Base-by-base conservation (phyloP, 2,888 invertebrate genomes). In the Amblyjoppa fuscipennis region DNA sequence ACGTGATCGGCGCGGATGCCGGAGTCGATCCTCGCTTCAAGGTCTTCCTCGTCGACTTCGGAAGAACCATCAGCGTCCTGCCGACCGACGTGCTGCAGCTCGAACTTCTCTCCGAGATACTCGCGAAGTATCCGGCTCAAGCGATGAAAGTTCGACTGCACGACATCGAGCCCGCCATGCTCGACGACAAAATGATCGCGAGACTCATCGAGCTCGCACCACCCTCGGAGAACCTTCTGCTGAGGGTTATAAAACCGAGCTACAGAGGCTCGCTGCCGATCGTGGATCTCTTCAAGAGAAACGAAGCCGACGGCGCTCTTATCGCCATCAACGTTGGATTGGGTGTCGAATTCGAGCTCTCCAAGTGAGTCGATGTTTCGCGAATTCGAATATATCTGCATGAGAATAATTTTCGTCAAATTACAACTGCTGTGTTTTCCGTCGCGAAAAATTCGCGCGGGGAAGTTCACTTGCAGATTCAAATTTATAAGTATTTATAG, bases 301-400 rank as follows among this genome's bases (percentile, higher is more conserved):
- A 96, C 75, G 95, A 95, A 84, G 95, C 96, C 20, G 96, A 95
- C 88, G 96, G 96, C 90, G 95, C 96, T 49, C 94, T 97, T 85
- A 96, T 96, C 89, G 97, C 96, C 81, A 96, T 98, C 84, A 97
- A 97, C 93, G 96, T 96, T 90, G 96, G 96, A 16, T 95, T 97
- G 68, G 94, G 95, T 51, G 94, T 96, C 90, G 96, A 97, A 90
- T 95, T 95, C 88, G 96, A 96, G 85, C 92, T 95, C 83, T 93
- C 95, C 88, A 95, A 95, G 88, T 94, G 93, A 94, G 94, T 20
- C 59, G 9, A 3, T 28, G 7, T 59, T 13, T 25, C 25, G 2
- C 25, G 56, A 20, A 20, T n/a, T 38, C 38, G 34, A 34, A 34
- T 4, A 34, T 34, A 34, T 34, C 34, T 34, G 34, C 34, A 38